A percentile compares a stretch with the other conserved stretches of the same genome.
Conservation (phyloP, 2,797 vertebrate species). For the Numenius phaeopus region DNA sequence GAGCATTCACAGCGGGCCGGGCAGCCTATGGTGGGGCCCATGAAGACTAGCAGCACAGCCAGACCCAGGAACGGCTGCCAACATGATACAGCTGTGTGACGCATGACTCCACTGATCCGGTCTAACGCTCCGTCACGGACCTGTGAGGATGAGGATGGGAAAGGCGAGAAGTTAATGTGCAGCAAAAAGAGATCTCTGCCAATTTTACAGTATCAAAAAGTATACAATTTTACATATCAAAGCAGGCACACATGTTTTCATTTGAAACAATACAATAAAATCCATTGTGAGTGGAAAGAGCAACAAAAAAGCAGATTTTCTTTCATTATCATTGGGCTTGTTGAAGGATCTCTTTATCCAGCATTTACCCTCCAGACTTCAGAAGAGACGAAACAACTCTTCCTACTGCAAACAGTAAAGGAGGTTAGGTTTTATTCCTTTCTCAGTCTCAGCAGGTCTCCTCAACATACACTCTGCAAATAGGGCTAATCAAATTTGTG, state of each 20-base stretch:
- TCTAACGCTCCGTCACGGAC: conserved; percentile 91
- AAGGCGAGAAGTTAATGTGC: background rate
- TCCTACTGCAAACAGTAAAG: background rate
- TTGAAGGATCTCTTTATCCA: background rate
- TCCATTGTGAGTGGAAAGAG: background rate
- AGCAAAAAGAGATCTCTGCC: background rate
- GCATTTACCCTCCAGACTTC: background rate
- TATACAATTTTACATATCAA: too few species aligned
- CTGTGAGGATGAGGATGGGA: conserved; percentile 78
- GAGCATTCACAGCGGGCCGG: conserved; percentile 97
- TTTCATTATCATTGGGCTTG: background rate
- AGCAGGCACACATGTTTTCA: background rate
- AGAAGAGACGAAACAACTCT: background rate
- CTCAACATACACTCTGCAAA: background rate
- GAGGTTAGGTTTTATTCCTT: background rate
- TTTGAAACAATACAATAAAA: background rate
- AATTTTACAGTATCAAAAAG: background rate
- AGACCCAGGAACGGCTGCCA: conserved; percentile 96
- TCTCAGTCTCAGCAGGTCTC: background rate
- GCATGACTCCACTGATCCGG: conserved; percentile 95
- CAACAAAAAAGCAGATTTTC: background rate
- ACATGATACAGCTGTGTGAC: conserved; percentile 91
- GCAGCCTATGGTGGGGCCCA: conserved; percentile 86
- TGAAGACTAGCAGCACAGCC: conserved; percentile 89
- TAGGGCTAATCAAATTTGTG: background rate